Conservation (phyloP, 2,888 invertebrate species). For the Xestia sexstrigata region DNA sequence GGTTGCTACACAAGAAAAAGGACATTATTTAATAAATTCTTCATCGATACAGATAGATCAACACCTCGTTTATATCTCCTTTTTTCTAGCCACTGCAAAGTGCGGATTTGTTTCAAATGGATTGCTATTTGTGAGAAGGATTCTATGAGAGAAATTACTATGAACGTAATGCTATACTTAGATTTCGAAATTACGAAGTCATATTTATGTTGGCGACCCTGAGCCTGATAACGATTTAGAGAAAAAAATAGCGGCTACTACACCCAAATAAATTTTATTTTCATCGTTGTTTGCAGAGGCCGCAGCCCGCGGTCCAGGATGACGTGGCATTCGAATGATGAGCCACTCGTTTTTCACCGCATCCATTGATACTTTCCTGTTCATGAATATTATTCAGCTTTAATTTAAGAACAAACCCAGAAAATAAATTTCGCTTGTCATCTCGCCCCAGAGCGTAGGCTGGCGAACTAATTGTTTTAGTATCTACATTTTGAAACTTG, state of each 20-base stretch:
- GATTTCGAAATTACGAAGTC: slow-evolving; percentile 46
- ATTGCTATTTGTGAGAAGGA: slow-evolving; percentile 21
- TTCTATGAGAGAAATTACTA: not conserved
- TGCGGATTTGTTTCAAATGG: slow-evolving; percentile 44
- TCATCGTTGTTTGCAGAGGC: slow-evolving; percentile 71
- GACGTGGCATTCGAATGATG: slow-evolving; percentile 68
- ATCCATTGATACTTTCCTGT: slow-evolving; percentile 56
- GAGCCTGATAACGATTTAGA: slow-evolving; percentile 69
- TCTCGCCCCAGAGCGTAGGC: slow-evolving; percentile 14
- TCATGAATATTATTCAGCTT: slow-evolving; percentile 55
- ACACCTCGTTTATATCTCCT: slow-evolving; percentile 35
- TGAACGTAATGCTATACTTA: not conserved
- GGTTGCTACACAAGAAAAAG: slow-evolving; percentile 44
- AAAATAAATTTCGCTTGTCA: slow-evolving; percentile 27
- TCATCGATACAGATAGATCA: slow-evolving; percentile 41
- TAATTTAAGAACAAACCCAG: slow-evolving; percentile 48
- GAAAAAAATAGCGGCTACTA: slow-evolving; percentile 49
- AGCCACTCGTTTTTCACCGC: slow-evolving; percentile 70
- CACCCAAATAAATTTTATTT: slow-evolving; percentile 72
- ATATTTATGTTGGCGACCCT: slow-evolving; percentile 65
- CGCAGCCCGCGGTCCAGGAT: slow-evolving; percentile 55
- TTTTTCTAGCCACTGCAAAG: slow-evolving; percentile 24
- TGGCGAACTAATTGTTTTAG: slow-evolving; percentile 37
- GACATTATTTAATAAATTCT: slow-evolving; percentile 38
- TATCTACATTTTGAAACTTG: slow-evolving; percentile 11